Evolutionary conservation across 2,797 vertebrate species (phyloP).

Genomic region (Okamejei kenojei): DNA sequence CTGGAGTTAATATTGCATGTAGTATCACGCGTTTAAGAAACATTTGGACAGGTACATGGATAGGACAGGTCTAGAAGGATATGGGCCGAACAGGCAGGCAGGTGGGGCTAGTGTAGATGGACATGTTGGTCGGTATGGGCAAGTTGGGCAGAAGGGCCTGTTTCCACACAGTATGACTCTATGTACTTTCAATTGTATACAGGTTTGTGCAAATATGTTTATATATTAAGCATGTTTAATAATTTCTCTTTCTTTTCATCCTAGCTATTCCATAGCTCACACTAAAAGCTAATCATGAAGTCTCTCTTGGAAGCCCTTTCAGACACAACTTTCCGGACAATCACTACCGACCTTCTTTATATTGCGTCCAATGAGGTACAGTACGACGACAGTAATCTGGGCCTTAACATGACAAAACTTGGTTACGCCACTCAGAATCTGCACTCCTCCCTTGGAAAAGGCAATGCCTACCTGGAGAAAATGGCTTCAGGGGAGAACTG

Average conservation of each 20-base stretch:
- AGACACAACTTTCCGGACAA: conserved; percentile 96
- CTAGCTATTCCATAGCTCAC: neutral
- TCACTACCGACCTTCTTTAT: conserved; percentile 91
- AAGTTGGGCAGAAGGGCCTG: too few relatives aligned
- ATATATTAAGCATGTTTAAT: neutral
- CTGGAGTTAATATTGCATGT: too few relatives aligned
- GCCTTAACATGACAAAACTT: conserved; percentile 63
- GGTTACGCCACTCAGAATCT: conserved; percentile 78
- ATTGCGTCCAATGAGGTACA: conserved; percentile 88
- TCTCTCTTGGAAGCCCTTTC: conserved; percentile 93
- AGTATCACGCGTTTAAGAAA: too few relatives aligned
- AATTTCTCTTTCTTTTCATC: conserved; percentile 19
- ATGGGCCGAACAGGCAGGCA: too few relatives aligned
- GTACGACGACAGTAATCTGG: conserved; percentile 70
- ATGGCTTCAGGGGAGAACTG: conserved; percentile 78
- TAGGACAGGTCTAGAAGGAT: too few relatives aligned
- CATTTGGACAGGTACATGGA: too few relatives aligned
- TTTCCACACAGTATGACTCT: too few relatives aligned
- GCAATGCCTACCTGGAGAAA: conserved; percentile 83
- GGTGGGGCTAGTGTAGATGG: too few relatives aligned
- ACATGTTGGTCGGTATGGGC: too few relatives aligned
- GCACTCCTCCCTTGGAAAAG: conserved; percentile 83
- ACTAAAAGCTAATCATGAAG: conserved; percentile 77
- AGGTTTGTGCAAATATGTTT: neutral
- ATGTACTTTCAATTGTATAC: neutral